Conservation (phyloP, 2,888 invertebrate genomes). For the Eupithecia subfuscata region DNA sequence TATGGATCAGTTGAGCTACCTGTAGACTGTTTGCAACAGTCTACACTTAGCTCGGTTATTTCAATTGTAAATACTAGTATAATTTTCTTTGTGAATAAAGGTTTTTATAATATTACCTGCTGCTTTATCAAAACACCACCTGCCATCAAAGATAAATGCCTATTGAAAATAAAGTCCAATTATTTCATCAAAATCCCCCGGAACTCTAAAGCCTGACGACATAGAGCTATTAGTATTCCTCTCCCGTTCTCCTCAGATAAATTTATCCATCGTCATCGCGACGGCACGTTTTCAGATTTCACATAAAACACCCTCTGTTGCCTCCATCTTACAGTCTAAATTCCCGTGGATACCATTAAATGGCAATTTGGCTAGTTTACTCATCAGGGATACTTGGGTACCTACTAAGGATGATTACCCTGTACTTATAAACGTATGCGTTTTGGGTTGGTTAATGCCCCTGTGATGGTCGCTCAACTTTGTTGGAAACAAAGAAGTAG, state of each 20-base stretch:
- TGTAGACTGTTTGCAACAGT: too few relatives aligned
- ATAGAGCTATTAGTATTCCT: slow-evolving; percentile 48
- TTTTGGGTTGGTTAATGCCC: neutral
- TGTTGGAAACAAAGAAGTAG: slow-evolving; percentile 6
- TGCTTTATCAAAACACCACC: neutral
- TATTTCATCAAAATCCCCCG: slow-evolving; percentile 26
- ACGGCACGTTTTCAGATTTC: slow-evolving; percentile 35
- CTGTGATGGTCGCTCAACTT: neutral
- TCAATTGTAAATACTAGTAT: too few relatives aligned
- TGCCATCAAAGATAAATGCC: neutral
- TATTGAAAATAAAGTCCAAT: slow-evolving; percentile 17
- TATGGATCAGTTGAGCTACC: too few relatives aligned
- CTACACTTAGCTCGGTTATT: too few relatives aligned
- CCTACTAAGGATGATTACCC: slow-evolving; percentile 27
- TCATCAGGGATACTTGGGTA: slow-evolving; percentile 29
- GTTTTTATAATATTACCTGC: neutral
- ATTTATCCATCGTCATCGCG: slow-evolving; percentile 46
- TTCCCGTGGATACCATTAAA: slow-evolving; percentile 21
- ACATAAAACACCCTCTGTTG: slow-evolving; percentile 16
- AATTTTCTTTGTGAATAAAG: too few relatives aligned
- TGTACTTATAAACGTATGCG: neutral
- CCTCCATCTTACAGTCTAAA: slow-evolving; percentile 15
- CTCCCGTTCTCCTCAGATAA: slow-evolving; percentile 45
- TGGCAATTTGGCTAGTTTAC: slow-evolving; percentile 29
- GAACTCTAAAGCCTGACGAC: slow-evolving; percentile 29